A percentile compares a stretch with the other conserved stretches of the same genome.
phyloP scores from a whole-genome alignment of 2,888 invertebrate genomes.

The Drosophila anceps region DNA sequence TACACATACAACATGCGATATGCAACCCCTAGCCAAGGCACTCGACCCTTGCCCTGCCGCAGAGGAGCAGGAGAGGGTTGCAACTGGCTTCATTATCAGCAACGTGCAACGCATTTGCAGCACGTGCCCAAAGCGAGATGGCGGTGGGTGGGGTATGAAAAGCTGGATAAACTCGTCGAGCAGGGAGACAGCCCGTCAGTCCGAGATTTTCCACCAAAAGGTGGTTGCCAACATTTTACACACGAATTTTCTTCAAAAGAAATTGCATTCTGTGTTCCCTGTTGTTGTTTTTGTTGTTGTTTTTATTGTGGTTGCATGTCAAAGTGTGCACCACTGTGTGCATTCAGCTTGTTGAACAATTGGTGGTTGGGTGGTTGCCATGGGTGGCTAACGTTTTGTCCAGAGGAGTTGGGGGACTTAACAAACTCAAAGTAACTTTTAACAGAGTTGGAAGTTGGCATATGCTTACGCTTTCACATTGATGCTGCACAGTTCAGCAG shows the following conservation, averaged over 20 bases:
- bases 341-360: slow-evolving; percentile 61
- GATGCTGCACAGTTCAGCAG: slow-evolving; percentile 29
- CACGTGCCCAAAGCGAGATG: slow-evolving; percentile 60
- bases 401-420: slow-evolving; percentile 31
- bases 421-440: slow-evolving; percentile 62
- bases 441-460: slow-evolving; percentile 30
- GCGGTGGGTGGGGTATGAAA: slow-evolving; percentile 6
- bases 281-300: slow-evolving; percentile 36
- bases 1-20: slow-evolving; percentile 28
- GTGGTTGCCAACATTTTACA: slow-evolving; percentile 61
- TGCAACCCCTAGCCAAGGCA: slow-evolving; percentile 40
- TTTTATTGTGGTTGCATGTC: slow-evolving; percentile 59
- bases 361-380: slow-evolving; percentile 46
- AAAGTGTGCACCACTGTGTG: slow-evolving; percentile 51
- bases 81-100: slow-evolving; percentile 71
- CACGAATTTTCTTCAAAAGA: slow-evolving; percentile 60
- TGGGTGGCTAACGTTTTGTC: slow-evolving; percentile 40
- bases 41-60: slow-evolving; percentile 46
- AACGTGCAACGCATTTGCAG: slow-evolving; percentile 56
- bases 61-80: slow-evolving; percentile 50
- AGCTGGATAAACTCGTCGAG: slow-evolving; percentile 3
- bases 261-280: slow-evolving; percentile 56
- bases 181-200: slow-evolving; percentile 15
- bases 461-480: slow-evolving; percentile 38
- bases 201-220: slow-evolving; percentile 70